Evolutionary conservation across 2,113 vertebrate genomes (phyloP).

Genomic region (Turnix velox): DNA sequence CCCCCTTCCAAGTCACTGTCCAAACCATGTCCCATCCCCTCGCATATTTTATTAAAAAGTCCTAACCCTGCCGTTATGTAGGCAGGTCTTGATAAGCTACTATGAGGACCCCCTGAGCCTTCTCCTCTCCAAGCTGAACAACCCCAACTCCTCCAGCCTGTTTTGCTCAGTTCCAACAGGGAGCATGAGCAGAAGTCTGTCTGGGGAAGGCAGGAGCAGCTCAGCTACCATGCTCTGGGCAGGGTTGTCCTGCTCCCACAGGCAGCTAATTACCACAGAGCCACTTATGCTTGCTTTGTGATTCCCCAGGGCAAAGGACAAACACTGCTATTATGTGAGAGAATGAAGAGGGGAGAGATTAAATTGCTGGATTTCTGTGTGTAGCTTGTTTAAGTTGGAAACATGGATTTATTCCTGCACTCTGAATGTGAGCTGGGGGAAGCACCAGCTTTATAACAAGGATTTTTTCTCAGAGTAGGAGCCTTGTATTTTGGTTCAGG

Average conservation of each 20-base stretch:
- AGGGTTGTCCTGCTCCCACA: background rate
- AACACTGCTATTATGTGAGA: constrained; percentile 16
- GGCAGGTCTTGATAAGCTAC: too few relatives aligned
- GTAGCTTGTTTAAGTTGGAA: constrained; percentile 22
- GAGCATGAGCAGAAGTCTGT: background rate
- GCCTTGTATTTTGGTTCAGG: background rate
- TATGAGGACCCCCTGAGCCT: too few relatives aligned
- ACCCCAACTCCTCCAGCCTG: too few relatives aligned
- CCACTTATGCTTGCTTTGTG: background rate
- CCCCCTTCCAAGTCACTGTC: too few relatives aligned
- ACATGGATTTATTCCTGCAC: background rate
- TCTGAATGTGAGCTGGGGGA: background rate
- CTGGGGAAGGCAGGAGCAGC: background rate
- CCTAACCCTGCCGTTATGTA: too few relatives aligned
- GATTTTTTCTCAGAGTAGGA: background rate
- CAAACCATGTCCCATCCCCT: too few relatives aligned
- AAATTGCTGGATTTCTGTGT: background rate
- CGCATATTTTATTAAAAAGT: too few relatives aligned
- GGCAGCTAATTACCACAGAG: background rate
- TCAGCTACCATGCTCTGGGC: background rate
- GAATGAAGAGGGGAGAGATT: constrained; percentile 27
- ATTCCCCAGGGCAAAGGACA: constrained; percentile 20
- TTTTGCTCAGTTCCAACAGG: background rate
- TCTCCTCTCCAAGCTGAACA: too few relatives aligned
- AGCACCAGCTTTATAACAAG: background rate